Evolutionary conservation across 2,113 vertebrate species (phyloP), one percentile per base, ranked within the genome.

Genomic region (Podocnemis expansa): DNA sequence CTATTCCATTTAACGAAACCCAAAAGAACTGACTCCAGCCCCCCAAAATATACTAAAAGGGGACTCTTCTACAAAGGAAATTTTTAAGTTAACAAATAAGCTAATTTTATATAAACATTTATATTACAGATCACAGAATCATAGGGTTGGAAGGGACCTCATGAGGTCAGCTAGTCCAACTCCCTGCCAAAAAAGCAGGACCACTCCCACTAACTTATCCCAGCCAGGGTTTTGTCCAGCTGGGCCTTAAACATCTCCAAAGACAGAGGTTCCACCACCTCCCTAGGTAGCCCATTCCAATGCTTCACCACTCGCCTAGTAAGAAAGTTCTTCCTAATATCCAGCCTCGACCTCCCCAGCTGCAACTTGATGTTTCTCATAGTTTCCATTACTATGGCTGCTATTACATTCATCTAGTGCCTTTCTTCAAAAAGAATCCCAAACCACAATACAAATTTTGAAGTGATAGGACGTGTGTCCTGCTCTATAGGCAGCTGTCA

Each of bases 71-170:
- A 92, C 47, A 90, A 78, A 87, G 88, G n/a, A 17, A 85, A 91
- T 4, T 55, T 8, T 80, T 80, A 85, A 52, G 24, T 85, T 41
- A 84, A 93, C 91, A 93, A 67, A 17, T 27, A 45, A 49, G 21
- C n/a, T 43, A 87, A 91, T 85, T 93, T 25, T 31, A 70, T 52
- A 52, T 52, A 94, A 47, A n/a, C 21, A 97, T 95, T 97, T 95
- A 96, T 94, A 96, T 97, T 85, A 89, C 47, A 93, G 87, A 93
- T n/a, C n/a, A n/a, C n/a, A n/a, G n/a, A n/a, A n/a, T n/a, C n/a
- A n/a, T n/a, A n/a, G n/a, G n/a, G n/a, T n/a, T n/a, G n/a, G n/a
- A n/a, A n/a, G n/a, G n/a, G n/a, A n/a, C n/a, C n/a, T n/a, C n/a
- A n/a, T n/a, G n/a, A n/a, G n/a, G n/a, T n/a, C n/a, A n/a, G n/a